Evolutionary conservation across 1,140 invertebrate genomes (phyloP).

Genomic region (Drosophila rhopaloa): DNA sequence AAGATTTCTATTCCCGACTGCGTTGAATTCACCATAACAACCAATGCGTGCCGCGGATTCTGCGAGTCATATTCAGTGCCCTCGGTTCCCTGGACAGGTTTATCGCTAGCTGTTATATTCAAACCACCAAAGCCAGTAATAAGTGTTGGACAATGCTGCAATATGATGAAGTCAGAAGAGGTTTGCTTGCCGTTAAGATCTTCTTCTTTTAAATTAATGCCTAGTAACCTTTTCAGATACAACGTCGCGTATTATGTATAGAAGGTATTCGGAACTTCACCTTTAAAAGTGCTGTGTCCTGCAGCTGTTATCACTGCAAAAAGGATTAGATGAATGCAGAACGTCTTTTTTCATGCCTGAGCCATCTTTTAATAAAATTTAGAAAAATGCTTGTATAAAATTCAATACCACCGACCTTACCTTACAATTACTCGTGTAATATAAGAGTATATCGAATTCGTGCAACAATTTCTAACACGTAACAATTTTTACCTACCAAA

Average conservation of each 20-base stretch:
- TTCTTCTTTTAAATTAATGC: neutral
- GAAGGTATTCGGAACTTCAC: slow-evolving; percentile 90
- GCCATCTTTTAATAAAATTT: slow-evolving; percentile 9
- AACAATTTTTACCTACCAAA: no score
- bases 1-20: slow-evolving; percentile 92
- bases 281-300: slow-evolving; percentile 93
- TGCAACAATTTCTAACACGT: no score
- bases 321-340: slow-evolving; percentile 87
- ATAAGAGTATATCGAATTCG: no score
- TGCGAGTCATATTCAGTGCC: slow-evolving; percentile 92
- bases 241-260: slow-evolving; percentile 89
- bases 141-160: slow-evolving; percentile 94
- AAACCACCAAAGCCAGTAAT: slow-evolving; percentile 87
- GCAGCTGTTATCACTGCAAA: slow-evolving; percentile 93
- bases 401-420: no score
- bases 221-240: slow-evolving; percentile 52
- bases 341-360: slow-evolving; percentile 16
- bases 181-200: slow-evolving; percentile 85
- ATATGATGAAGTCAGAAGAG: slow-evolving; percentile 94
- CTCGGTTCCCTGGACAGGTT: slow-evolving; percentile 87
- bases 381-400: no score
- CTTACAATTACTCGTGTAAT: no score
- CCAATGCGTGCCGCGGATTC: slow-evolving; percentile 94
- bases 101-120: slow-evolving; percentile 86
- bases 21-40: slow-evolving; percentile 92